Conservation (phyloP, 2,888 invertebrate genomes). For the Unio pictorum region DNA sequence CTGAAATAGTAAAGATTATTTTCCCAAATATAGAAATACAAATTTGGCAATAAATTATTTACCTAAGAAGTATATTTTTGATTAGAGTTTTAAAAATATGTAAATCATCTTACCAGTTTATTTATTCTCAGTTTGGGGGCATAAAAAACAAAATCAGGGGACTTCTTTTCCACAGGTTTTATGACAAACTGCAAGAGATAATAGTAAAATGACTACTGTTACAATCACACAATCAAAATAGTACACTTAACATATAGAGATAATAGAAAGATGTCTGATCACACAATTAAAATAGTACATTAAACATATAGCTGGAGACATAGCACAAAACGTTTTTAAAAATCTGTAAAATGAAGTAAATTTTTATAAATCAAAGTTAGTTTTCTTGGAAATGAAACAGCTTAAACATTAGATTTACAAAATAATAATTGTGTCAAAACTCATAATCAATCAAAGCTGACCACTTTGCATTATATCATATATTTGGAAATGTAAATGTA, state of each 20-base stretch:
- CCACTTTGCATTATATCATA: too few species aligned
- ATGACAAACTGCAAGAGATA: slow-evolving; percentile 82
- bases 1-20: too few species aligned
- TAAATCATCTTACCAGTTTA: slow-evolving; percentile 82
- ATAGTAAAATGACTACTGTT: slow-evolving; percentile 1
- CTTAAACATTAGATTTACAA: background rate
- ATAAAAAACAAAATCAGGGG: slow-evolving; percentile 95
- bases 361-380: background rate
- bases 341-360: slow-evolving; percentile 1
- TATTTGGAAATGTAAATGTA: too few species aligned
- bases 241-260: background rate
- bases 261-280: slow-evolving; percentile 2
- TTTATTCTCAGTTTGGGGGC: slow-evolving; percentile 93
- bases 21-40: too few species aligned
- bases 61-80: background rate
- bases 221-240: too few species aligned
- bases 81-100: background rate
- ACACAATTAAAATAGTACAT: too few species aligned
- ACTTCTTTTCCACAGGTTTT: slow-evolving; percentile 93
- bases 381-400: background rate
- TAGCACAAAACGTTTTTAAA: too few species aligned
- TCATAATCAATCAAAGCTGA: too few species aligned
- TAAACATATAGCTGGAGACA: too few species aligned
- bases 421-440: too few species aligned
- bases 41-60: background rate